Conservation (phyloP, 2,113 vertebrate species). For the Anser cygnoides region DNA sequence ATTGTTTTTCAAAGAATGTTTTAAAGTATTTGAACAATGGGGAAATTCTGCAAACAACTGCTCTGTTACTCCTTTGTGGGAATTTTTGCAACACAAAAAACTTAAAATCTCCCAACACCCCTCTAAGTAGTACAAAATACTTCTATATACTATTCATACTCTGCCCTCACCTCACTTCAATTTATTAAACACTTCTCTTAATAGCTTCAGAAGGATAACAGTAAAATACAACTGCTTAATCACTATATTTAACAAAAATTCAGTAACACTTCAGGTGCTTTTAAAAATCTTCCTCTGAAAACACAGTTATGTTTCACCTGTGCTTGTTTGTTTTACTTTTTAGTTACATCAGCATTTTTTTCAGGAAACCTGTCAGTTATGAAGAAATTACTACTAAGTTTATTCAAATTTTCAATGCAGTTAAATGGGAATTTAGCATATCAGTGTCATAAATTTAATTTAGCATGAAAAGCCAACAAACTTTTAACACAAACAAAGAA, state of each 20-base stretch:
- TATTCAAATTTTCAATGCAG: constrained; percentile 11
- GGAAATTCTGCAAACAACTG: neutral
- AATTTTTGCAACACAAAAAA: neutral
- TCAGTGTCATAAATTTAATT: neutral
- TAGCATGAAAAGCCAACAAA: constrained; percentile 46
- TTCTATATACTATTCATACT: neutral
- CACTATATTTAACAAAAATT: neutral
- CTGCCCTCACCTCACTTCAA: neutral
- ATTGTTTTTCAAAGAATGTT: neutral
- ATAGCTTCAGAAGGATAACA: neutral
- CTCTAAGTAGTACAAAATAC: neutral
- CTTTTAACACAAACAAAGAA: constrained; percentile 46
- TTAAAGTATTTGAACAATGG: neutral
- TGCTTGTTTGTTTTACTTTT: neutral
- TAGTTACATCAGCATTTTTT: neutral
- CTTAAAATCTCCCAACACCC: neutral
- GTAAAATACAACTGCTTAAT: neutral
- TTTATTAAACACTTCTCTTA: neutral
- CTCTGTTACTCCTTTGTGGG: neutral
- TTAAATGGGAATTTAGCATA: constrained; percentile 18
- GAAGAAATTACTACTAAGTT: neutral
- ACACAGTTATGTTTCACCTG: neutral
- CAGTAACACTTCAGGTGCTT: neutral
- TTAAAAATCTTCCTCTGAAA: neutral
- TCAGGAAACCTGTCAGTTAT: neutral